Evolutionary conservation across 2,113 vertebrate genomes (phyloP).

Genomic region (Formicarius rufipectus): DNA sequence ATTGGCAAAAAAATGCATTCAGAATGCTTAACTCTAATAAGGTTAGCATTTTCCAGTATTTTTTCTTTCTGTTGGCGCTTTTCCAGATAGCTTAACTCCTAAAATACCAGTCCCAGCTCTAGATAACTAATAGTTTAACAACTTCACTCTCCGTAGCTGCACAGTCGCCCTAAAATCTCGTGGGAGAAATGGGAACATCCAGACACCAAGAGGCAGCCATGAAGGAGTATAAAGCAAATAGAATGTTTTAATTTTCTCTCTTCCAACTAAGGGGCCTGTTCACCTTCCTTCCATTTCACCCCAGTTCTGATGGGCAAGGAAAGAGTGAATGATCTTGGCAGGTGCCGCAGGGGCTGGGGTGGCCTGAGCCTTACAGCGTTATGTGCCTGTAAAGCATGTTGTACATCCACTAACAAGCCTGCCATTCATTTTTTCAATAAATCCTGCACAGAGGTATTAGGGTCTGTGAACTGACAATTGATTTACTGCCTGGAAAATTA

Average conservation of each 20-base stretch:
- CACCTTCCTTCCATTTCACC: not conserved
- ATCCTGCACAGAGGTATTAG: constrained; percentile 69
- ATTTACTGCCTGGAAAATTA: constrained; percentile 85
- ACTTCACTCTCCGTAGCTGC: fast-evolving
- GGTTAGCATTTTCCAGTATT: not conserved
- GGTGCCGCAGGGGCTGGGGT: not conserved
- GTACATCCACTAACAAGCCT: constrained; percentile 77
- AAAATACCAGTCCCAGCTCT: not conserved
- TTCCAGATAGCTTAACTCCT: not conserved
- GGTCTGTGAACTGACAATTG: constrained; percentile 80
- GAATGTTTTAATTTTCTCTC: fast-evolving
- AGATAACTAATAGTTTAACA: not conserved
- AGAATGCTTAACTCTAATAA: not conserved
- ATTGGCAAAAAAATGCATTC: not conserved
- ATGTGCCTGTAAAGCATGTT: constrained; percentile 45
- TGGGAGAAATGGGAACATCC: not conserved
- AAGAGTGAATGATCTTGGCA: constrained; percentile 40
- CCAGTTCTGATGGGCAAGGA: not conserved
- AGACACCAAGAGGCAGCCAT: not conserved
- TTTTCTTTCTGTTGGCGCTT: not conserved
- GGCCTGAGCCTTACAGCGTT: constrained; percentile 36
- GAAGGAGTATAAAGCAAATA: not conserved
- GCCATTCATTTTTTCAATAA: constrained; percentile 80
- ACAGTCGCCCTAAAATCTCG: not conserved
- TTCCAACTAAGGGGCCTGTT: not conserved